Conservation (phyloP, 2,888 invertebrate species). For the Arge pagana region DNA sequence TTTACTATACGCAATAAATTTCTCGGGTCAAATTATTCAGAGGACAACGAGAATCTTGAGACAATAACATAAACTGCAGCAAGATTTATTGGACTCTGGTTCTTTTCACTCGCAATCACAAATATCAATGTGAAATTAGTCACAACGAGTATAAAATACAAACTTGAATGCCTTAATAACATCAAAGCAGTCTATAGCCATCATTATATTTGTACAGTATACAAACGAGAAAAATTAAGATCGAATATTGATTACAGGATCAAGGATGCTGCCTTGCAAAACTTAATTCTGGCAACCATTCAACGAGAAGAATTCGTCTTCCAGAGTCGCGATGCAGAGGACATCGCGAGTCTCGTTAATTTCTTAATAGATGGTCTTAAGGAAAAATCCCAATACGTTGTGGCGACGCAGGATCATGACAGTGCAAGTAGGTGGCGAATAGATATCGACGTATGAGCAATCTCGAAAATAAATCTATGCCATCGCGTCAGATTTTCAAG, state of each 20-base stretch:
- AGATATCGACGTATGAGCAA: background rate
- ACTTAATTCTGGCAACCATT: conserved; percentile 79
- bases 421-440: conserved; percentile 49
- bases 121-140: no score
- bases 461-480: background rate
- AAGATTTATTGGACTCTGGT: no score
- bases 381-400: conserved; percentile 81
- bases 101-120: no score
- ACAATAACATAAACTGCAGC: no score
- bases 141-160: conserved; percentile 61
- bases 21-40: no score
- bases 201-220: no score
- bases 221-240: background rate
- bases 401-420: conserved; percentile 71
- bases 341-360: conserved; percentile 80
- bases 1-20: no score
- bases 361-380: conserved; percentile 86
- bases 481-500: background rate
- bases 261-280: conserved; percentile 64
- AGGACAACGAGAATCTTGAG: no score
- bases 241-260: conserved; percentile 48
- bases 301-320: conserved; percentile 90
- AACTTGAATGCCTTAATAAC: conserved; percentile 58
- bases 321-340: conserved; percentile 85
- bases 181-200: background rate